Evolutionary conservation across 1,140 invertebrate genomes (phyloP).

Genomic region (Papilio polytes): DNA sequence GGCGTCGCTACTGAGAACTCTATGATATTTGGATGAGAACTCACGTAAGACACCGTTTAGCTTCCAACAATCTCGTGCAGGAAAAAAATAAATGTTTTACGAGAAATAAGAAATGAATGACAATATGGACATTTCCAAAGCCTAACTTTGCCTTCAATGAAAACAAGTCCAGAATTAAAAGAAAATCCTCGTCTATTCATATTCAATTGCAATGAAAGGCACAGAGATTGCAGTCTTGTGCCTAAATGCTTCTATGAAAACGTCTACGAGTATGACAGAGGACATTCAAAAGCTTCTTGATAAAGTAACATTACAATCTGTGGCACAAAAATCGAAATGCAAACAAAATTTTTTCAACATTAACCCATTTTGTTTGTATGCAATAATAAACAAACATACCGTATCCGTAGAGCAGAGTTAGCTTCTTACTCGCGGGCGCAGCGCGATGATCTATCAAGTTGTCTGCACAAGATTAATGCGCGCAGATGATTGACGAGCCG

Average conservation of each 20-base stretch:
- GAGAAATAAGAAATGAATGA: not conserved
- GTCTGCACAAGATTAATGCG: constrained; percentile 83
- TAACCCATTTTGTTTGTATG: not conserved
- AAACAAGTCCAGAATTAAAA: too few species aligned
- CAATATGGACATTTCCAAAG: not conserved
- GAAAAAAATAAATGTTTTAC: not conserved
- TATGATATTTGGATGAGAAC: constrained; percentile 53
- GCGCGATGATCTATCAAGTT: constrained; percentile 82
- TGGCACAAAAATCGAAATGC: too few species aligned
- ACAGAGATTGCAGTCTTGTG: too few species aligned
- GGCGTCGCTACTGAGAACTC: constrained; percentile 51
- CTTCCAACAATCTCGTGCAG: not conserved
- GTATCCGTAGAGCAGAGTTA: constrained; percentile 50
- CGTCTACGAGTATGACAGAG: too few species aligned
- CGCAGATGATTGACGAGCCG: constrained; percentile 82
- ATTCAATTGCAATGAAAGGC: too few species aligned
- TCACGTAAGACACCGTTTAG: not conserved
- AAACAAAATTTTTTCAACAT: too few species aligned
- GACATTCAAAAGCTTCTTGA: too few species aligned
- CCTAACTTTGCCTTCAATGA: not conserved
- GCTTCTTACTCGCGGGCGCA: constrained; percentile 48
- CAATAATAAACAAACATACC: constrained; percentile 46
- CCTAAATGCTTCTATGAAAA: too few species aligned
- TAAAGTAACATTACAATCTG: too few species aligned
- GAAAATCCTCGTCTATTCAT: not conserved